Conservation (phyloP, 2,888 invertebrate species). For the Diaphora mendica region DNA sequence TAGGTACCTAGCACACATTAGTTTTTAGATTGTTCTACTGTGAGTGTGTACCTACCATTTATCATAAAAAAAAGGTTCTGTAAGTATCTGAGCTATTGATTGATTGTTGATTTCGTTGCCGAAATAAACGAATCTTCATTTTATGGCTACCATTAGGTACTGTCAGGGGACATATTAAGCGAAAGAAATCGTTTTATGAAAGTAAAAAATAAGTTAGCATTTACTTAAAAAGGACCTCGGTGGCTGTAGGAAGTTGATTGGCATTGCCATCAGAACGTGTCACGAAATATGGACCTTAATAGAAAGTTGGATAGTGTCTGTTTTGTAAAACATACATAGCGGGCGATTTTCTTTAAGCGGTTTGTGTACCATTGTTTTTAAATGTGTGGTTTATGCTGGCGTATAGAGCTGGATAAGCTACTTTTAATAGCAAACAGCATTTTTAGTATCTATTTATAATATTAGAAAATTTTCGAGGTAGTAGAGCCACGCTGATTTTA, state of each 20-base stretch:
- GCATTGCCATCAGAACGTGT: background rate
- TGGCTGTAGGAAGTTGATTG: background rate
- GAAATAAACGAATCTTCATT: background rate
- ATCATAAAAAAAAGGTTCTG: no score
- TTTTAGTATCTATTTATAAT: background rate
- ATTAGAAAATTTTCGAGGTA: background rate
- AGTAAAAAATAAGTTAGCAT: background rate
- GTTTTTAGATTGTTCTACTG: no score
- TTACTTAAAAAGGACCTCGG: background rate
- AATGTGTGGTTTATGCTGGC: slow-evolving; percentile 15
- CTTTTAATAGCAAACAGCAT: background rate
- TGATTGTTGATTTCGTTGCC: background rate
- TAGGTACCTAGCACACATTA: no score
- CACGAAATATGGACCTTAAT: slow-evolving; percentile 8
- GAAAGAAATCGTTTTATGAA: background rate
- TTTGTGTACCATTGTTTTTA: slow-evolving; percentile 36
- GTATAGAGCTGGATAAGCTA: slow-evolving; percentile 18
- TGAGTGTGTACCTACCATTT: no score
- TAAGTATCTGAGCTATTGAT: background rate
- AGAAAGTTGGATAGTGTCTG: slow-evolving; percentile 47
- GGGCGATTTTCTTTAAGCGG: slow-evolving; percentile 27
- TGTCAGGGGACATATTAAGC: background rate
- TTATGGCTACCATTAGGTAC: background rate
- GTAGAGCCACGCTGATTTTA: no score
- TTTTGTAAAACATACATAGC: slow-evolving; percentile 30